These are phyloP conservation scores for Leucozona laternaria DNA, from an alignment of 2,888 invertebrate species.

Conservation along the genomic window DNA sequence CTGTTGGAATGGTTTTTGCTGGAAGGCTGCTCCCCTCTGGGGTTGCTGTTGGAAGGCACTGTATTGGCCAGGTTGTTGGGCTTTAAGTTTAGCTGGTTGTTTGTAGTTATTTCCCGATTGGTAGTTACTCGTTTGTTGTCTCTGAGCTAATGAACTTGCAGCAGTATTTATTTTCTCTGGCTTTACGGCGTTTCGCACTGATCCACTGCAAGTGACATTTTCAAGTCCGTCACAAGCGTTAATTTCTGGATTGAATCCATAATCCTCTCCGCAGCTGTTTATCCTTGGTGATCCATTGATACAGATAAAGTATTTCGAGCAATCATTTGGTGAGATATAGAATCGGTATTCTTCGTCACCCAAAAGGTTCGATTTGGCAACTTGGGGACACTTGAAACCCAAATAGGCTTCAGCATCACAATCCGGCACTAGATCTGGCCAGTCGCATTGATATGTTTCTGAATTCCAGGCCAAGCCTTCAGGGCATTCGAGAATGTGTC, in stretches of 20 bases:
- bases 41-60: slow-evolving; percentile 43
- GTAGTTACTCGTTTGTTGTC: slow-evolving; percentile 3
- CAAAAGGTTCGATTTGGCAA: slow-evolving; percentile 83
- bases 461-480: slow-evolving; percentile 92
- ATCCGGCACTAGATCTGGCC: slow-evolving; percentile 92
- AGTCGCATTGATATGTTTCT: slow-evolving; percentile 91
- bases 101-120: slow-evolving; percentile 18
- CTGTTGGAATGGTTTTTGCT: slow-evolving; percentile 8
- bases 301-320: slow-evolving; percentile 92
- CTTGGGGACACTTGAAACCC: slow-evolving; percentile 91
- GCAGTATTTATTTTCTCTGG: slow-evolving; percentile 40
- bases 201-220: slow-evolving; percentile 89
- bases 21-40: slow-evolving; percentile 28
- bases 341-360: slow-evolving; percentile 84
- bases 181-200: slow-evolving; percentile 66
- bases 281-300: slow-evolving; percentile 89
- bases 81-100: slow-evolving; percentile 10
- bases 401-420: slow-evolving; percentile 92
- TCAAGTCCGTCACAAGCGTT: slow-evolving; percentile 90
- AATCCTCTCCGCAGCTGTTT: slow-evolving; percentile 90
- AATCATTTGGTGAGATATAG: slow-evolving; percentile 86
- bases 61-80: slow-evolving; percentile 21
- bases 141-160: slow-evolving; percentile 7
- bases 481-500: slow-evolving; percentile 90
- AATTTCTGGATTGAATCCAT: slow-evolving; percentile 90